Evolutionary conservation across 2,888 invertebrate genomes (phyloP).

Genomic region (Hypomecis punctinalis): DNA sequence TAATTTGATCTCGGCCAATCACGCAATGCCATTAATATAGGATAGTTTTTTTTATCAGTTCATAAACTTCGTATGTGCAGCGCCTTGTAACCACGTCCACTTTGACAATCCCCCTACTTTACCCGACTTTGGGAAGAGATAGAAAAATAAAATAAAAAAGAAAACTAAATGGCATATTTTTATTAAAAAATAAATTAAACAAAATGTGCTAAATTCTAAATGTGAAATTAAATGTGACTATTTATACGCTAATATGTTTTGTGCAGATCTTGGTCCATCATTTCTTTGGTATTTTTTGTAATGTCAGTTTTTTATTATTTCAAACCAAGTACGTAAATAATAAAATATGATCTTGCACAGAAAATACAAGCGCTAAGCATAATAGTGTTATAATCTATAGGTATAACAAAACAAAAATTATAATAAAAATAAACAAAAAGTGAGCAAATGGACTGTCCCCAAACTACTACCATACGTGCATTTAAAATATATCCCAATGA

Average conservation of each 20-base stretch:
- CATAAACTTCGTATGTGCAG: conserved; percentile 73
- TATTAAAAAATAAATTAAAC: conserved; percentile 67
- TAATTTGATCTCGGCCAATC: conserved; percentile 59
- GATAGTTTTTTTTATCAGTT: conserved; percentile 66
- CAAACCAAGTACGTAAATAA: not conserved
- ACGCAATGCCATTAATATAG: conserved; percentile 66
- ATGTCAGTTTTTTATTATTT: conserved; percentile 2
- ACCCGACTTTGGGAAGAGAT: conserved; percentile 63
- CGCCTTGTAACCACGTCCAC: conserved; percentile 77
- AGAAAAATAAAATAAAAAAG: conserved; percentile 62
- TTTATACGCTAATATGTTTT: conserved; percentile 53
- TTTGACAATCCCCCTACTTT: conserved; percentile 75
- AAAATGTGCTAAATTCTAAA: conserved; percentile 55
- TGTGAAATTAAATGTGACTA: conserved; percentile 59
- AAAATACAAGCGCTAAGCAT: conserved; percentile 50
- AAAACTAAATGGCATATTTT: conserved; percentile 61
- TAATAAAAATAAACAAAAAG: conserved; percentile 50
- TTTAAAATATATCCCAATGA: conserved; percentile 47
- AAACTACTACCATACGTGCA: conserved; percentile 70
- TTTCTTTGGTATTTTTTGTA: conserved; percentile 9
- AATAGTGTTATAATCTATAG: conserved; percentile 46
- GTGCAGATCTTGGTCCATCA: conserved; percentile 45
- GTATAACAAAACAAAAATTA: conserved; percentile 49
- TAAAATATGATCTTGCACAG: conserved; percentile 43
- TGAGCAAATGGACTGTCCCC: conserved; percentile 66